Percentiles rank a stretch among this genome's conserved stretches.
Evolutionary conservation across 2,888 invertebrate species (phyloP).

Genomic region (Scaeva pyrastri): DNA sequence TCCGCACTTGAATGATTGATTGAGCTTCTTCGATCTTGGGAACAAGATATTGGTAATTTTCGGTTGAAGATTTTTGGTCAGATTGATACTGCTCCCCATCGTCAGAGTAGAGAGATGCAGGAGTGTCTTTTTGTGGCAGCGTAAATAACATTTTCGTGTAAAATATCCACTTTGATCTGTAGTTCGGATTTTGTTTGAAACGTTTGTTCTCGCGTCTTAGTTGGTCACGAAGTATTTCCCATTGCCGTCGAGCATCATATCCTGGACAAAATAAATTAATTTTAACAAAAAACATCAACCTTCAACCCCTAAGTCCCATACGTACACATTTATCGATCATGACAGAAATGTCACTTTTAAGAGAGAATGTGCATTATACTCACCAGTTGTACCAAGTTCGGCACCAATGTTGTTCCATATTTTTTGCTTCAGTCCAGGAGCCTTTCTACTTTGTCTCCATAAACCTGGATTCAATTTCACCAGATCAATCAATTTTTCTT

Average conservation of each 20-base stretch:
- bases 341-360: too few species aligned
- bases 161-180: slow-evolving; percentile 76
- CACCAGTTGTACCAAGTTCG: slow-evolving; percentile 44
- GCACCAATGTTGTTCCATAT: slow-evolving; percentile 50
- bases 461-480: slow-evolving; percentile 36
- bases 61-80: not conserved
- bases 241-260: slow-evolving; percentile 76
- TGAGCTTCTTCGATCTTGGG: slow-evolving; percentile 44
- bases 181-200: slow-evolving; percentile 62
- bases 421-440: slow-evolving; percentile 40
- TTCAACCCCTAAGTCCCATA: too few species aligned
- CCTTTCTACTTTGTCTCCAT: slow-evolving; percentile 40
- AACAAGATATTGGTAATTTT: slow-evolving; percentile 22
- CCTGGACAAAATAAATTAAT: slow-evolving; percentile 44
- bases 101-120: not conserved
- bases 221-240: slow-evolving; percentile 78
- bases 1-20: slow-evolving; percentile 56
- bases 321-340: too few species aligned
- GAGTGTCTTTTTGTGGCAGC: slow-evolving; percentile 13
- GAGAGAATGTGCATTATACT: not conserved
- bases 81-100: slow-evolving; percentile 43
- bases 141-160: slow-evolving; percentile 77
- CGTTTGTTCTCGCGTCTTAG: slow-evolving; percentile 77
- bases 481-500: slow-evolving; percentile 50
- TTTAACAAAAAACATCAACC: too few species aligned